Evolutionary conservation across 2,113 vertebrate species (phyloP).

Genomic region (Nycticorax nycticorax): DNA sequence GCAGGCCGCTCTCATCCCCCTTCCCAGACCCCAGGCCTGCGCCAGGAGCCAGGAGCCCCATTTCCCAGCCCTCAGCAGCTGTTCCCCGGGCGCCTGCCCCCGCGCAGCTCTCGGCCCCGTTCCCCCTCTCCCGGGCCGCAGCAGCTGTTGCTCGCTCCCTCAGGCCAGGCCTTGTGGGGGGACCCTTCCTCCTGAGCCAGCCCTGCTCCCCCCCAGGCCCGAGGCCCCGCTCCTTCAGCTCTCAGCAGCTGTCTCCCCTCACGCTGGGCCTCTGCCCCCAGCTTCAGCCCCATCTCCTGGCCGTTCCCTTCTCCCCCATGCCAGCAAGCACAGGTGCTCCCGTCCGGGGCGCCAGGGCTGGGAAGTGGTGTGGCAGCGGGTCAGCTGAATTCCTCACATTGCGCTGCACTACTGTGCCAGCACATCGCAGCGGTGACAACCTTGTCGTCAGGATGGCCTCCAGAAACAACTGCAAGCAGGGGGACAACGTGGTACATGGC

Average conservation of each 20-base stretch:
- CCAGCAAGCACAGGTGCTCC: neutral
- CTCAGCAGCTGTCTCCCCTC: neutral
- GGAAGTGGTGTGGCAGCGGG: neutral
- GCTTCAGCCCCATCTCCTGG: neutral
- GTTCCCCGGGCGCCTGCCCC: neutral
- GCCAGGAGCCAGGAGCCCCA: rapidly evolving
- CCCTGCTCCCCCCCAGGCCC: too few relatives aligned
- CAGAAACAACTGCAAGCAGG: neutral
- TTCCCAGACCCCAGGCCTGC: neutral
- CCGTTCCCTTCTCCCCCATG: neutral
- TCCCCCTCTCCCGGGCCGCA: rapidly evolving
- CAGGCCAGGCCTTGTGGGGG: neutral
- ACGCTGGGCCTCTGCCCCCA: rapidly evolving
- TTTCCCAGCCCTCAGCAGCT: neutral
- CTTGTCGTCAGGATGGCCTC: neutral
- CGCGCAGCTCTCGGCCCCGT: rapidly evolving
- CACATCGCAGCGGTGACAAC: neutral
- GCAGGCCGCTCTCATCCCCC: rapidly evolving
- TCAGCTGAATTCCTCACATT: neutral
- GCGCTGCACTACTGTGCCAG: neutral
- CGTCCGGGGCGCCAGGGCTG: rapidly evolving
- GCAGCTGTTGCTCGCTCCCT: neutral
- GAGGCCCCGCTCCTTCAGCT: rapidly evolving
- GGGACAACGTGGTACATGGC: rapidly evolving
- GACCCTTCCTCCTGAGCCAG: neutral